These are phyloP conservation scores for Lasius platythorax DNA, from an alignment of 2,888 invertebrate species.

Conservation along the genomic window DNA sequence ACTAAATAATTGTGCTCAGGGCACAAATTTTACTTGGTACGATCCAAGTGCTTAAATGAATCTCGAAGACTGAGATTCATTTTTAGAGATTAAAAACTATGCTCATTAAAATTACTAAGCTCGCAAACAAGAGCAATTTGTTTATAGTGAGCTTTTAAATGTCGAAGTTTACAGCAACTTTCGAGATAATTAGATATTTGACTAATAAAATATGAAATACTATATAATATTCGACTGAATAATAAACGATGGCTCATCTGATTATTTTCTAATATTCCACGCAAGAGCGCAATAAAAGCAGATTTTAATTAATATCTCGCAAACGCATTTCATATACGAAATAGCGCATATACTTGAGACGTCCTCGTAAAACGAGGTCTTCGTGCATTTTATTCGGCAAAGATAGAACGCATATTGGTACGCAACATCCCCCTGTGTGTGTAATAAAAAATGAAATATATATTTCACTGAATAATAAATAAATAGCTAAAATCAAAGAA, in stretches of 20 bases:
- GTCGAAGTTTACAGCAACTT: no score
- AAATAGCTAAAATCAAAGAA: background rate
- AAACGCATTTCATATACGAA: background rate
- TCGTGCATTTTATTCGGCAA: constrained; percentile 15
- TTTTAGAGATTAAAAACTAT: background rate
- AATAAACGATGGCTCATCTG: background rate
- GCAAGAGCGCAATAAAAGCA: background rate
- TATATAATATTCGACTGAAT: background rate
- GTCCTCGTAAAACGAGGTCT: background rate
- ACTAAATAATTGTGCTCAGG: no score
- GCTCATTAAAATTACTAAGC: background rate
- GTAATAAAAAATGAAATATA: background rate
- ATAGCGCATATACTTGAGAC: background rate
- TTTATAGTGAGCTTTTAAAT: background rate
- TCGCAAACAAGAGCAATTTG: background rate
- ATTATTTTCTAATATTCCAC: background rate
- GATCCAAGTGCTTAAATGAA: no score
- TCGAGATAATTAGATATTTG: background rate
- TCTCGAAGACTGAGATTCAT: no score
- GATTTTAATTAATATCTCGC: background rate
- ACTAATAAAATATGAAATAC: background rate
- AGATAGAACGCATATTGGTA: background rate
- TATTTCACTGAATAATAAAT: background rate
- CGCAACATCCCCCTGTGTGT: background rate
- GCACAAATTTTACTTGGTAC: no score